Percentiles rank a stretch among this genome's conserved stretches.
Evolutionary conservation across 2,113 vertebrate species (phyloP).

Genomic region (Osmerus mordax): DNA sequence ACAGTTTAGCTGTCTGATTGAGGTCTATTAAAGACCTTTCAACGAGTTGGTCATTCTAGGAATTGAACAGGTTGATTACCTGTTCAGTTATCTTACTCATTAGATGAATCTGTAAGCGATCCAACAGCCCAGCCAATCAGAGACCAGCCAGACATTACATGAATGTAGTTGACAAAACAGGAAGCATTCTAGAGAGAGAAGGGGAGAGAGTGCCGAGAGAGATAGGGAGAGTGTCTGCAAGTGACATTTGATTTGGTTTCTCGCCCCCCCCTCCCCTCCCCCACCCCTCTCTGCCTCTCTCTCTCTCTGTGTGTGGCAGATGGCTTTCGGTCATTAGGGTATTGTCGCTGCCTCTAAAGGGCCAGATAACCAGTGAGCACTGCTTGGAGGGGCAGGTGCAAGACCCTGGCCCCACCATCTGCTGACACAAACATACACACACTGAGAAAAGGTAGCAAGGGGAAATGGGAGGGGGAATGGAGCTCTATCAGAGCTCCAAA

Average conservation of each 20-base stretch:
- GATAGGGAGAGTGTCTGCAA: neutral
- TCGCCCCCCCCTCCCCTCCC: constrained; percentile 35
- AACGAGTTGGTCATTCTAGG: no score
- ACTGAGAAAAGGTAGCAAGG: constrained; percentile 10
- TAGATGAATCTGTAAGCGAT: no score
- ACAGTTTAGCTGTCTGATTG: no score
- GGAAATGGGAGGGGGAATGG: constrained; percentile 17
- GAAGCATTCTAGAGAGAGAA: no score
- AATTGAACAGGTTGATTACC: no score
- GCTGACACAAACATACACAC: constrained; percentile 28
- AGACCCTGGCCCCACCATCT: constrained; percentile 69
- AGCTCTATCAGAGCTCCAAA: constrained; percentile 29
- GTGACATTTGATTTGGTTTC: constrained; percentile 30
- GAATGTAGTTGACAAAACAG: no score
- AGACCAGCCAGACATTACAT: no score
- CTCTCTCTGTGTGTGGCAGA: constrained; percentile 71
- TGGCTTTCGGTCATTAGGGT: constrained; percentile 80
- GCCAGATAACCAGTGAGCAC: constrained; percentile 73
- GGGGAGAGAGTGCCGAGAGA: no score
- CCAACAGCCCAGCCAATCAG: no score
- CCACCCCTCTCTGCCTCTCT: neutral
- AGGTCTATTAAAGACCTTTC: no score
- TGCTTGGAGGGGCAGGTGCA: constrained; percentile 80
- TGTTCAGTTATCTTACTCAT: no score
- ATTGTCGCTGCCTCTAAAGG: constrained; percentile 78